Conservation (phyloP, 2,113 vertebrate genomes). For the Dasypus novemcinctus region DNA sequence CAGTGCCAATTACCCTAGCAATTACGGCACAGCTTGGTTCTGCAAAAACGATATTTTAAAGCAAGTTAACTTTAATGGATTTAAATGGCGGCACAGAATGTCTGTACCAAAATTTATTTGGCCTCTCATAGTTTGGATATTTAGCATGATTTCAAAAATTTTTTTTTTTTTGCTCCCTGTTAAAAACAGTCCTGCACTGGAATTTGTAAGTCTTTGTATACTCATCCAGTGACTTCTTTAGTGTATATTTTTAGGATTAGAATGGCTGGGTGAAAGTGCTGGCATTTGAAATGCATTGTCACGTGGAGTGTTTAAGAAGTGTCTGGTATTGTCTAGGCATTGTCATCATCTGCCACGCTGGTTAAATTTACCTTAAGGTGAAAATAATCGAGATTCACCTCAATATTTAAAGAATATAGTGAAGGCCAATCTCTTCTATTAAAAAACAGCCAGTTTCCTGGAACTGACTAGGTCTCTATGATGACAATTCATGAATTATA, state of each 20-base stretch:
- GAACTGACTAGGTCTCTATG: neutral
- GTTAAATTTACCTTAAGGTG: slow-evolving; percentile 5
- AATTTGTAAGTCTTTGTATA: slow-evolving; percentile 14
- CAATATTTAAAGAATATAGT: neutral
- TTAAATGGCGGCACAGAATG: neutral
- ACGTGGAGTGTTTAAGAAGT: neutral
- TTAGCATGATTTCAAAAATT: neutral
- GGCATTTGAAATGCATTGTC: neutral
- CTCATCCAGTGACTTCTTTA: neutral
- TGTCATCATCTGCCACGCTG: neutral
- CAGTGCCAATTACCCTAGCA: neutral
- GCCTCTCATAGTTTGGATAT: neutral
- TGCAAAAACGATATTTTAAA: slow-evolving; percentile 5
- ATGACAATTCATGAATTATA: slow-evolving; percentile 33
- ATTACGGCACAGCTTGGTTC: neutral
- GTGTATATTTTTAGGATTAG: slow-evolving; percentile 19
- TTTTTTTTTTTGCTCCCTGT: neutral
- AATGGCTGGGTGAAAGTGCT: neutral
- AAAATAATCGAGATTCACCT: neutral
- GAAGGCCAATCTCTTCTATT: neutral
- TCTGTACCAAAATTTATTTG: neutral
- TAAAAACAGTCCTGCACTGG: neutral
- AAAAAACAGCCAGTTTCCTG: neutral
- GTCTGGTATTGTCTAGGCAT: neutral
- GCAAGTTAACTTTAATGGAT: neutral